These are phyloP conservation scores for Edolisoma coerulescens DNA, from an alignment of 2,113 vertebrate species.

Conservation along the genomic window DNA sequence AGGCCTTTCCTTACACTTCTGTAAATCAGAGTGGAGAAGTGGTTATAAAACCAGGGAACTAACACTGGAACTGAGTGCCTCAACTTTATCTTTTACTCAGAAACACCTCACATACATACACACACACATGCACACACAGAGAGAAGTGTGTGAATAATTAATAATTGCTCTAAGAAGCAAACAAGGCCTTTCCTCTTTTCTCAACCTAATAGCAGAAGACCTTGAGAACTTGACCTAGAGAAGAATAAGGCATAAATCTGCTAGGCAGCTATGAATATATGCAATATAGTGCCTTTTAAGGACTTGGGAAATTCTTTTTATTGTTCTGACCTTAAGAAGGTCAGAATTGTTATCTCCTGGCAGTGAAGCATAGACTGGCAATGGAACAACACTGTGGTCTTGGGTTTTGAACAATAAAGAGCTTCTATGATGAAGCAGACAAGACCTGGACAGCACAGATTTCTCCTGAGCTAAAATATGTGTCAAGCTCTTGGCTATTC, in stretches of 20 bases:
- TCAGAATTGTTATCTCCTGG: constrained; percentile 61
- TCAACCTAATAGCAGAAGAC: neutral
- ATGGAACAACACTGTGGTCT: neutral
- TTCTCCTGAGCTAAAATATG: neutral
- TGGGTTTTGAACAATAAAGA: constrained; percentile 14
- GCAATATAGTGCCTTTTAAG: constrained; percentile 45
- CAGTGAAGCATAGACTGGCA: neutral
- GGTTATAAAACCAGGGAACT: neutral
- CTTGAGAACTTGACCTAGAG: constrained; percentile 42
- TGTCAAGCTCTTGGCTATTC: neutral
- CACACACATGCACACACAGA: neutral
- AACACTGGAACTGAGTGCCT: neutral
- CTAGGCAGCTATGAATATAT: constrained; percentile 50
- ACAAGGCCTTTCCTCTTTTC: neutral
- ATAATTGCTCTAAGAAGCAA: neutral
- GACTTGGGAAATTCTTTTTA: constrained; percentile 66
- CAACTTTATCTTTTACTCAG: neutral
- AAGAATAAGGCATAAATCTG: constrained; percentile 44
- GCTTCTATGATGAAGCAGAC: neutral
- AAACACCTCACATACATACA: neutral
- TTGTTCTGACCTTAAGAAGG: constrained; percentile 58
- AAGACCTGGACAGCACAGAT: neutral
- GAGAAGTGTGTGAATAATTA: neutral
- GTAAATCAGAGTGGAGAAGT: neutral
- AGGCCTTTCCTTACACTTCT: neutral